phyloP scores from a whole-genome alignment of 1,140 invertebrate genomes.

The Drosophila triauraria region DNA sequence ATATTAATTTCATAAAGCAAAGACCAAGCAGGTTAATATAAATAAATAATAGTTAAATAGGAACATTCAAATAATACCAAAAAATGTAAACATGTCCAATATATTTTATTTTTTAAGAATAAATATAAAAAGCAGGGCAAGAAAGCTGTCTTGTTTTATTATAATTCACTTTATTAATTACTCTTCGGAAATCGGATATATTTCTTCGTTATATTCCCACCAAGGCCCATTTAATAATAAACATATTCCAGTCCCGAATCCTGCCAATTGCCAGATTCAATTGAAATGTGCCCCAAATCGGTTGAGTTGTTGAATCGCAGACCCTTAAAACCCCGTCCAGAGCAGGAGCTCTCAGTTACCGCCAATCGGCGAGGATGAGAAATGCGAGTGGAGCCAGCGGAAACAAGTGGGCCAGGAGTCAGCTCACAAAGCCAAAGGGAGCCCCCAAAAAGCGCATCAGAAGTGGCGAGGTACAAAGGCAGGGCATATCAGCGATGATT shows the following conservation, averaged over 20 bases:
- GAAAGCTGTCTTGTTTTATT: too few relatives aligned
- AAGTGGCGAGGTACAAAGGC: slow-evolving; percentile 15
- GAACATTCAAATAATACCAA: too few relatives aligned
- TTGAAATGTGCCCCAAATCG: slow-evolving; percentile 2
- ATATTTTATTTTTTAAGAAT: too few relatives aligned
- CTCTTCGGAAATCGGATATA: too few relatives aligned
- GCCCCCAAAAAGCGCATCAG: slow-evolving; percentile 32
- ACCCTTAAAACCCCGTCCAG: slow-evolving; percentile 9
- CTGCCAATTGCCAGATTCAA: background rate
- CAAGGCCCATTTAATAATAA: background rate
- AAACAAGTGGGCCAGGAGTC: slow-evolving; percentile 33
- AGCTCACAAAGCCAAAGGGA: slow-evolving; percentile 17
- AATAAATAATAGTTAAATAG: too few relatives aligned
- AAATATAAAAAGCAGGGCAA: too few relatives aligned
- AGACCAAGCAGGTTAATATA: too few relatives aligned
- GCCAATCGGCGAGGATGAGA: slow-evolving; percentile 11
- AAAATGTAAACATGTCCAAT: too few relatives aligned
- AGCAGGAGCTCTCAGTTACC: background rate
- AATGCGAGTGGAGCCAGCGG: slow-evolving; percentile 22
- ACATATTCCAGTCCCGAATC: background rate
- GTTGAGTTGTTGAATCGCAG: background rate
- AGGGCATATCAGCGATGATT: slow-evolving; percentile 35
- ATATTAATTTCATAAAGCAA: too few relatives aligned
- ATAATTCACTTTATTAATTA: too few relatives aligned
- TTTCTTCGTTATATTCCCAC: too few relatives aligned